A percentile compares a stretch with the other conserved stretches of the same genome.
Conservation (phyloP, 2,797 vertebrate genomes). For the Eospalax fontanierii region DNA sequence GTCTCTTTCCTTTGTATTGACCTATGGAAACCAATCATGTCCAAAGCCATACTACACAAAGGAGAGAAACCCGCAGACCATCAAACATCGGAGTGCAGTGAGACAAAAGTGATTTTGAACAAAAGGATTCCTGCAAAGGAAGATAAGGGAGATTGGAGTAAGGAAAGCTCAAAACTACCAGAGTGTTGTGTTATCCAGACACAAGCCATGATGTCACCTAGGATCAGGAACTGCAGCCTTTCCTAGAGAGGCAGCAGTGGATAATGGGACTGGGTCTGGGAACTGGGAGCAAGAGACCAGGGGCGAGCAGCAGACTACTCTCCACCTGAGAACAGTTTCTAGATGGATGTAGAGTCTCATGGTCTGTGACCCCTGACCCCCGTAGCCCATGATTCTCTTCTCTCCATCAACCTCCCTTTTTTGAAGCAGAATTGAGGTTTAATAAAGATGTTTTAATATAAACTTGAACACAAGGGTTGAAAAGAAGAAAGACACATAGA, state of each 20-base stretch:
- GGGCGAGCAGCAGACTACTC: not conserved
- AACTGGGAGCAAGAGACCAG: not conserved
- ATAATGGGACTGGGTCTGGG: not conserved
- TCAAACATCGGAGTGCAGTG: not conserved
- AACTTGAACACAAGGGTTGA: not conserved
- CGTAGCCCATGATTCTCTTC: not conserved
- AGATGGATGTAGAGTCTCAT: not conserved
- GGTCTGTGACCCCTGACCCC: not conserved
- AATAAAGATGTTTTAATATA: not conserved
- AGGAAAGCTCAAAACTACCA: not conserved
- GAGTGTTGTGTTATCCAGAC: not conserved
- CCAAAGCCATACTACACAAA: not conserved
- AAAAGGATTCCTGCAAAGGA: constrained; percentile 7
- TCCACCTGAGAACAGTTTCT: not conserved
- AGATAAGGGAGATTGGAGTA: not conserved
- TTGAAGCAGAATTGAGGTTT: not conserved
- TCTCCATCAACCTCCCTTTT: not conserved
- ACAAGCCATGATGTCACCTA: too few species aligned
- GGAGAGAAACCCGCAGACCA: not conserved
- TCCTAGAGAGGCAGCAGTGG: not conserved
- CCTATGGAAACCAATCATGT: not conserved
- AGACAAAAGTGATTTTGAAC: not conserved
- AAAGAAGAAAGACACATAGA: not conserved
- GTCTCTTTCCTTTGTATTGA: not conserved
- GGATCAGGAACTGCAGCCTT: not conserved